Conservation (phyloP, 1,140 invertebrate species). For the Zaprionus davidi region DNA sequence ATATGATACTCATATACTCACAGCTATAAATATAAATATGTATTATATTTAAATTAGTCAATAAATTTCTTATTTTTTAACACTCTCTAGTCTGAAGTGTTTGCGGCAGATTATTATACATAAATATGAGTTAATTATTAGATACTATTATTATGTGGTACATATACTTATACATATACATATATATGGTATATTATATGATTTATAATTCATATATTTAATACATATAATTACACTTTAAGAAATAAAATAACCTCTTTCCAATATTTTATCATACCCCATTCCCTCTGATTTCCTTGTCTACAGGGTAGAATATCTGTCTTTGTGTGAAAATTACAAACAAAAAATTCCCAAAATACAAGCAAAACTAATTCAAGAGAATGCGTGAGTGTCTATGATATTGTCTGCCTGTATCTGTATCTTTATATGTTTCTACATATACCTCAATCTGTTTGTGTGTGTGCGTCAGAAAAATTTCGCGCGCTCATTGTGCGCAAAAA, state of each 20-base stretch:
- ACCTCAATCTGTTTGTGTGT: too few species aligned
- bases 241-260: neutral
- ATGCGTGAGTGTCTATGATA: conserved; percentile 7
- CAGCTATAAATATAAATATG: too few species aligned
- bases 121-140: too few species aligned
- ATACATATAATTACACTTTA: neutral
- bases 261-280: neutral
- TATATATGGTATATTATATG: too few species aligned
- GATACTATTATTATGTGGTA: too few species aligned
- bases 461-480: conserved; percentile 15
- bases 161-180: too few species aligned
- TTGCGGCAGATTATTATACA: too few species aligned
- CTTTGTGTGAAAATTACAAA: conserved; percentile 33
- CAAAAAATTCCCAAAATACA: conserved; percentile 29
- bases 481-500: conserved; percentile 18
- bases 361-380: conserved; percentile 17
- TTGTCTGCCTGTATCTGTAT: neutral
- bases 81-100: too few species aligned
- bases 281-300: neutral
- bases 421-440: neutral
- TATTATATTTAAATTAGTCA: too few species aligned
- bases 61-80: too few species aligned
- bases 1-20: too few species aligned
- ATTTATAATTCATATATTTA: neutral
- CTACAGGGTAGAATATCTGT: conserved; percentile 14